These are phyloP conservation scores for Eledone cirrhosa DNA, from an alignment of 2,888 invertebrate species.

Conservation along the genomic window DNA sequence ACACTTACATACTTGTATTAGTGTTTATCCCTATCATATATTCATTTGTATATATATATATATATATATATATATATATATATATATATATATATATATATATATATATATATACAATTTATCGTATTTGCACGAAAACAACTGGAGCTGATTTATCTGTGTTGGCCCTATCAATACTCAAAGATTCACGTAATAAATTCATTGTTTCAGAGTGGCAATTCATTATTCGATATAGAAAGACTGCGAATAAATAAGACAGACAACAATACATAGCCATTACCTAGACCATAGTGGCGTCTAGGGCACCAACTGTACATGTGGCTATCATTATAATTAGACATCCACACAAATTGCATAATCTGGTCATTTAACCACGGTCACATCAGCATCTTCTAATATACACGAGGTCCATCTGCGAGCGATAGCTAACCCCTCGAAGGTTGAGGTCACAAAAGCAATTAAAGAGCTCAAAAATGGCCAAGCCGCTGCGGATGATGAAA, in stretches of 20 bases:
- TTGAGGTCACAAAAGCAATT: too few species aligned
- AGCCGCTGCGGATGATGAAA: too few species aligned
- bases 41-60: background rate
- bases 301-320: too few species aligned
- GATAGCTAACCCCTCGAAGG: too few species aligned
- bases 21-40: too few species aligned
- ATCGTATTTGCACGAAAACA: background rate
- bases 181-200: background rate
- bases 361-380: too few species aligned
- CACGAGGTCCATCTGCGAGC: too few species aligned
- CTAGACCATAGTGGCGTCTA: background rate
- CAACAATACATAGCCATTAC: background rate
- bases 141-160: background rate
- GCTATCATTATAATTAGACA: too few species aligned
- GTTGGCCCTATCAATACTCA: background rate
- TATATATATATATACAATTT: background rate
- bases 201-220: background rate
- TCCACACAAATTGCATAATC: too few species aligned
- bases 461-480: too few species aligned
- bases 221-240: background rate
- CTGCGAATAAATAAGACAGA: background rate
- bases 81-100: conserved; percentile 6
- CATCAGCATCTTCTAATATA: too few species aligned
- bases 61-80: background rate
- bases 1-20: too few species aligned